A percentile compares a stretch with the other conserved stretches of the same genome.
Evolutionary conservation across 2,797 vertebrate species (phyloP).

Genomic region (Onychomys leucogaster): DNA sequence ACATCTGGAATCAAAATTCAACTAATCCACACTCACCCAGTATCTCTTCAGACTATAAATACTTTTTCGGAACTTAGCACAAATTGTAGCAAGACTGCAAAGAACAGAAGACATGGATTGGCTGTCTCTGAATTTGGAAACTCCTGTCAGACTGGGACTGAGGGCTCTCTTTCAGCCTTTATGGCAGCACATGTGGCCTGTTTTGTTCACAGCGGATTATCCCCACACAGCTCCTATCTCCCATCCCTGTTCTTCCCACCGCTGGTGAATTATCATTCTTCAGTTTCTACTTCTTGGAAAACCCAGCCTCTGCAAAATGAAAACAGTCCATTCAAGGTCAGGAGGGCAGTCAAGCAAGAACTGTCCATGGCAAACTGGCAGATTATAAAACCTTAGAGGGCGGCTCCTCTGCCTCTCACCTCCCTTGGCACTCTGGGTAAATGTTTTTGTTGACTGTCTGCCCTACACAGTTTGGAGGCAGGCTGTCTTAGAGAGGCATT

Average conservation of each 20-base stretch:
- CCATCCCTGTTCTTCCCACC: background rate
- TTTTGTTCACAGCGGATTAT: background rate
- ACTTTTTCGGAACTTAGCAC: background rate
- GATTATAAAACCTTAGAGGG: conserved; percentile 46
- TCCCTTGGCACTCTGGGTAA: background rate
- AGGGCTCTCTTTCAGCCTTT: background rate
- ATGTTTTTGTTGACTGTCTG: conserved; percentile 61
- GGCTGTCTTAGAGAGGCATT: background rate
- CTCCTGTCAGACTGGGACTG: background rate
- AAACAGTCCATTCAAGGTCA: conserved; percentile 74
- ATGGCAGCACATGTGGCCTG: background rate
- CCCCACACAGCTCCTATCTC: background rate
- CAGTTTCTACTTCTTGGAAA: conserved; percentile 68
- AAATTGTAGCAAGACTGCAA: background rate
- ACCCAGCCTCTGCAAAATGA: conserved; percentile 54
- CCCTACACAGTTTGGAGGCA: conserved; percentile 22
- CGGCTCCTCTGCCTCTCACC: background rate
- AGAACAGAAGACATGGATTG: background rate
- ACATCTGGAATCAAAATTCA: conserved; percentile 61
- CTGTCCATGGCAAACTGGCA: background rate
- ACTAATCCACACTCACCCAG: background rate
- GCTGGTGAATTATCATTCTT: conserved; percentile 37
- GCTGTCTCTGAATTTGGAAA: background rate
- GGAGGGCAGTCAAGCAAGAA: conserved; percentile 46
- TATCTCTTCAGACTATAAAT: background rate